Conservation (phyloP, 1,140 invertebrate species). For the Drosophila punjabiensis region DNA sequence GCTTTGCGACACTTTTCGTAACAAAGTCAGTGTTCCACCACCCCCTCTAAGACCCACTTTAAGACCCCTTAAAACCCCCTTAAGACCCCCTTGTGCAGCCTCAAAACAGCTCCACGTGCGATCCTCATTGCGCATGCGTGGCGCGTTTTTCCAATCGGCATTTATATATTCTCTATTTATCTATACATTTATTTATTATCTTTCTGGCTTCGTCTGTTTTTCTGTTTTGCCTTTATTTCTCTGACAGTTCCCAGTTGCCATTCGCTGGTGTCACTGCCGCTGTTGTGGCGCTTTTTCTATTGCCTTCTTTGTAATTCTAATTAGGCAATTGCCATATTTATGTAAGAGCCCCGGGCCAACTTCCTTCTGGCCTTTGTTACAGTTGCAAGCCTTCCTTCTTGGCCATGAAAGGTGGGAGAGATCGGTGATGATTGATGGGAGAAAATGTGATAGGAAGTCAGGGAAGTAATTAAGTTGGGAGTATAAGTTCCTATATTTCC, state of each 20-base stretch:
- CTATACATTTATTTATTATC: slow-evolving; percentile 83
- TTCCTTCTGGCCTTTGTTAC: slow-evolving; percentile 40
- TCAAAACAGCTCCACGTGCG: slow-evolving; percentile 48
- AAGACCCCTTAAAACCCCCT: not conserved
- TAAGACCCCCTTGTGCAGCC: not conserved
- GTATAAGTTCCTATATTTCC: not conserved
- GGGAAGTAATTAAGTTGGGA: not conserved
- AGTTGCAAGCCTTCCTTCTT: slow-evolving; percentile 39
- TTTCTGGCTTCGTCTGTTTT: slow-evolving; percentile 45
- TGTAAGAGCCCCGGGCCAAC: slow-evolving; percentile 49
- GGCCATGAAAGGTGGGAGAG: not conserved
- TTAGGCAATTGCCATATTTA: slow-evolving; percentile 69
- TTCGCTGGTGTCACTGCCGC: slow-evolving; percentile 39
- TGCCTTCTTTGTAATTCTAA: slow-evolving; percentile 81
- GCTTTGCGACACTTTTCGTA: slow-evolving; percentile 80
- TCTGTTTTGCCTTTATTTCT: slow-evolving; percentile 40
- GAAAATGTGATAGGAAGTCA: not conserved
- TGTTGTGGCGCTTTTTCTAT: slow-evolving; percentile 81
- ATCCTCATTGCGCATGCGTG: slow-evolving; percentile 71
- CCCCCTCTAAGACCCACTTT: not conserved
- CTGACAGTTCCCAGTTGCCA: slow-evolving; percentile 54
- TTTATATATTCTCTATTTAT: slow-evolving; percentile 83
- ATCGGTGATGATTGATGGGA: slow-evolving; percentile 2
- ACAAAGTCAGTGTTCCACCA: slow-evolving; percentile 24
- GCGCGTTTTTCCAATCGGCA: slow-evolving; percentile 72